phyloP scores from a whole-genome alignment of 2,113 vertebrate species.

The Brachypteracias leptosomus region DNA sequence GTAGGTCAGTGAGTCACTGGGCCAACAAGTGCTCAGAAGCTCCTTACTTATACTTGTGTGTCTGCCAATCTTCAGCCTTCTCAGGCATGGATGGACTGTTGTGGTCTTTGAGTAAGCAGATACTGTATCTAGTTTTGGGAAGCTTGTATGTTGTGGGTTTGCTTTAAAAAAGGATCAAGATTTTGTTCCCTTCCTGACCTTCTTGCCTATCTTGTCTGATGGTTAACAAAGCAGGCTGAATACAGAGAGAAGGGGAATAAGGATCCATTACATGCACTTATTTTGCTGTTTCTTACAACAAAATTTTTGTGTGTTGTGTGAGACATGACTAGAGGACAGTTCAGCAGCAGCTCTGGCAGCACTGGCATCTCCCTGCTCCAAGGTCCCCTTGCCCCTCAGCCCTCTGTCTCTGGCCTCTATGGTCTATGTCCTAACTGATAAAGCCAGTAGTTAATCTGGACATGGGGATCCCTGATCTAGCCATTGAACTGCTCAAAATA shows the following conservation, averaged over 20 bases:
- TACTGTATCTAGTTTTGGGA: neutral
- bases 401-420: neutral
- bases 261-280: neutral
- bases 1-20: neutral
- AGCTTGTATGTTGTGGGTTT: rapidly evolving
- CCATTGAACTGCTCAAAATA: neutral
- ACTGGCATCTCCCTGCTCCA: neutral
- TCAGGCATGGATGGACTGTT: neutral
- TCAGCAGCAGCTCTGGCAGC: neutral
- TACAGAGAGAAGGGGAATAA: neutral
- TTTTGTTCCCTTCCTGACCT: neutral
- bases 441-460: neutral
- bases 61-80: neutral
- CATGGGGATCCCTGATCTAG: neutral
- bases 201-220: neutral
- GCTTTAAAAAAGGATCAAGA: neutral
- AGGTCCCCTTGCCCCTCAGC: neutral
- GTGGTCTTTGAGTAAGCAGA: neutral
- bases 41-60: neutral
- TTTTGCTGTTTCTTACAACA: no score
- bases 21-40: neutral
- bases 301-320: rapidly evolving
- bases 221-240: neutral
- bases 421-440: neutral
- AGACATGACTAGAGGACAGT: neutral